Conservation (phyloP, 2,888 invertebrate genomes). For the Drosophila kuntzei region DNA sequence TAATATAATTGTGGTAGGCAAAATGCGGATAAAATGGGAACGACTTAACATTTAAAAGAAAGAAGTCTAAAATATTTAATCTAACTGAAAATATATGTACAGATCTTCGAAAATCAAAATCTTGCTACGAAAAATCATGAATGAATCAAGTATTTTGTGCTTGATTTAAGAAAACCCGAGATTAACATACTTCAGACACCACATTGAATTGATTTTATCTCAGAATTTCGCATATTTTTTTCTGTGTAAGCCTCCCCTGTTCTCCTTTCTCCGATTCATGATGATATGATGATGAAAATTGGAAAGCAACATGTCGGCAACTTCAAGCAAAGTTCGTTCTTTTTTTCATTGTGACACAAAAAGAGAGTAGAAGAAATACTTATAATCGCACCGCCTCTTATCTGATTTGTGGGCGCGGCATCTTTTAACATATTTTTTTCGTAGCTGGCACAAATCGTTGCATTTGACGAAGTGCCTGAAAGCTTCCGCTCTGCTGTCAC, state of each 20-base stretch:
- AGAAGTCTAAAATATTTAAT: no score
- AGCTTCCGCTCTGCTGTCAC: slow-evolving; percentile 68
- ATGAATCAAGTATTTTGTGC: no score
- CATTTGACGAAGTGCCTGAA: slow-evolving; percentile 77
- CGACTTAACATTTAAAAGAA: no score
- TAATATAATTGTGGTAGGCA: no score
- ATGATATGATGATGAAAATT: slow-evolving; percentile 65
- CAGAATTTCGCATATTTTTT: no score
- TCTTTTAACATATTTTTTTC: slow-evolving; percentile 17
- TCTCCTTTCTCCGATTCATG: not conserved
- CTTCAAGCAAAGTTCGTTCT: slow-evolving; percentile 56
- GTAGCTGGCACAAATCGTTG: slow-evolving; percentile 18
- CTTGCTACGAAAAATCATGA: no score
- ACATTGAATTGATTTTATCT: no score
- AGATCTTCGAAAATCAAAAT: no score
- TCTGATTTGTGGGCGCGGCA: slow-evolving; percentile 71
- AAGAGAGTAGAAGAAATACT: slow-evolving; percentile 20
- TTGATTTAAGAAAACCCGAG: no score
- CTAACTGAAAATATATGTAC: no score
- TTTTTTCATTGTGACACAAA: slow-evolving; percentile 24
- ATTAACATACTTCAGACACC: no score
- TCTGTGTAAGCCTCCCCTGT: not conserved
- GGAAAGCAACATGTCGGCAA: slow-evolving; percentile 68
- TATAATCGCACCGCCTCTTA: slow-evolving; percentile 62
- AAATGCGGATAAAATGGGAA: no score